Evolutionary conservation across 2,797 vertebrate species (phyloP), one percentile per base, ranked within the genome.

Genomic region (Lerista edwardsae): DNA sequence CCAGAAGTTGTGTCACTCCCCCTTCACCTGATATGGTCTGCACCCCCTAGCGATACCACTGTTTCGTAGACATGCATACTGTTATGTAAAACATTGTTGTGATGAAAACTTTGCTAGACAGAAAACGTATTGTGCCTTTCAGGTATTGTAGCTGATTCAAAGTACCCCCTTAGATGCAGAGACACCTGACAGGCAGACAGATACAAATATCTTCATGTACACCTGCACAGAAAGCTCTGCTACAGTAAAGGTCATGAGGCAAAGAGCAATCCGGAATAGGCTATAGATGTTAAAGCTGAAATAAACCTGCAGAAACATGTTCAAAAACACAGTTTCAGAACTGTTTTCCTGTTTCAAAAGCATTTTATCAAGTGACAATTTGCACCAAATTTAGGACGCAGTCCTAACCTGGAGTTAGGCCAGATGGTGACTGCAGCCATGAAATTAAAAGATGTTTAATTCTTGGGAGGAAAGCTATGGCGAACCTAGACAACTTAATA

Each of bases 191-290:
- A 92, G 91, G 86, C 83, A 80, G 80, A 86, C 81, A 36, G 79
- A 86, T 74, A 80, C 59, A 79, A 51, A 89, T 84, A 85, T 80
- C 74, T 34, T 75, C 82, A 87, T 55, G 89, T 87, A 89, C 69
- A 89, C 19, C 64, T 85, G 44, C 75, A 83, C 83, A 77, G 34
- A 83, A 27, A 85, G 2, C 34, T 81, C 57, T 89, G 29, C 36
- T 83, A 84, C 79, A 51, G 41, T 89, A 91, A 92, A 92, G 90
- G 90, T 93, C 92, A 91, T 79, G 81, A 92, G 85, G 34, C 69
- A 90, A 91, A 89, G n/a, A 86, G 79, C 47, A 91, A 88, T 88
- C 91, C 89, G 93, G 94, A 96, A 95, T 91, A 92, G 91, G 27
- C 86, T 90, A 79, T 36, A 39, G 90, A 89, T 90, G 34, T 67